These are phyloP conservation scores for Melanostigma gelatinosum DNA, from an alignment of 2,113 vertebrate genomes.

Conservation along the genomic window DNA sequence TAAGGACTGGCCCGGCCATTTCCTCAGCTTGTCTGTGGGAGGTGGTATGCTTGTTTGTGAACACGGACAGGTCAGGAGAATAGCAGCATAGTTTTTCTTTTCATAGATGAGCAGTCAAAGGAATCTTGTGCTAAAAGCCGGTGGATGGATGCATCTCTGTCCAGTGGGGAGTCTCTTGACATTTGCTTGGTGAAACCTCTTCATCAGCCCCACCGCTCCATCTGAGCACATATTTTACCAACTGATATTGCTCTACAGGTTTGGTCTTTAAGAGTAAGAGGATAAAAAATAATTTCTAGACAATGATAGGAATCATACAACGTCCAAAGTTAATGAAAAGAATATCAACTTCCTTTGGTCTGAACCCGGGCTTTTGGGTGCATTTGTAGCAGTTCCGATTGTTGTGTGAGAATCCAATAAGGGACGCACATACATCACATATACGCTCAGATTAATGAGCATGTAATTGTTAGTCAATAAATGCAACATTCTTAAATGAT, in stretches of 20 bases:
- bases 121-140: slow-evolving; percentile 48
- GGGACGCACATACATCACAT: slow-evolving; percentile 11
- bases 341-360: slow-evolving; percentile 2
- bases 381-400: slow-evolving; percentile 7
- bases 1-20: slow-evolving; percentile 86
- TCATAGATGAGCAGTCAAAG: slow-evolving; percentile 62
- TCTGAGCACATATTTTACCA: slow-evolving; percentile 16
- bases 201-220: background rate
- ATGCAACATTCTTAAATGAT: slow-evolving; percentile 17
- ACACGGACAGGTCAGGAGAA: slow-evolving; percentile 78
- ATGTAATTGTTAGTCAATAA: slow-evolving; percentile 22
- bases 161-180: slow-evolving; percentile 29
- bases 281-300: background rate
- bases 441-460: slow-evolving; percentile 23
- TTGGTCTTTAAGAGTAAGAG: background rate
- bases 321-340: background rate
- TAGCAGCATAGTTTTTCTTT: slow-evolving; percentile 59
- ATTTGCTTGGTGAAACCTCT: slow-evolving; percentile 6
- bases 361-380: background rate
- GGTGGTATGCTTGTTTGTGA: slow-evolving; percentile 79
- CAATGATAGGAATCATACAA: background rate
- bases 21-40: slow-evolving; percentile 83
- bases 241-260: slow-evolving; percentile 16
- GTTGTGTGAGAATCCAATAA: slow-evolving; percentile 4
- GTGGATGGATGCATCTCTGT: slow-evolving; percentile 33